Percentiles rank a stretch among this genome's conserved stretches.
Conservation (phyloP, 2,797 vertebrate species). For the Melanotaenia maccullochi region DNA sequence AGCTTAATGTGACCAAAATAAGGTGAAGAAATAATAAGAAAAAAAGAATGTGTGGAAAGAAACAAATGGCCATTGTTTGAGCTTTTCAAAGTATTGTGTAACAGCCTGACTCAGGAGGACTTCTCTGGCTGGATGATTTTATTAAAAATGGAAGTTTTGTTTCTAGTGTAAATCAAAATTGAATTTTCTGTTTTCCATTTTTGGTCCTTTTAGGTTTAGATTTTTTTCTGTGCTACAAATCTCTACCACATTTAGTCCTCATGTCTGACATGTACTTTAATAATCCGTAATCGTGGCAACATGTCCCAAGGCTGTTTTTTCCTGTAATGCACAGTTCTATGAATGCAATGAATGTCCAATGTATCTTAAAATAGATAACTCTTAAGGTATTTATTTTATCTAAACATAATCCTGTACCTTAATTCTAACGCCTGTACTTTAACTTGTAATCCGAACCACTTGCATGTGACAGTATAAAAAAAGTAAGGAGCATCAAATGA, state of each 20-base stretch:
- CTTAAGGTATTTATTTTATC: background rate
- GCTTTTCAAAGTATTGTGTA: constrained; percentile 43
- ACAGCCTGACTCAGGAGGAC: constrained; percentile 32
- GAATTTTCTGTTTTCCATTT: background rate
- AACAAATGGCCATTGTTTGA: constrained; percentile 24
- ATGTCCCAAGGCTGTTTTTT: background rate
- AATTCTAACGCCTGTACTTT: no score
- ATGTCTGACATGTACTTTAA: background rate
- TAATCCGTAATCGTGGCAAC: background rate
- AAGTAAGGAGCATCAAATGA: no score
- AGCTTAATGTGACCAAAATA: constrained; percentile 48
- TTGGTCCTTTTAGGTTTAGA: background rate
- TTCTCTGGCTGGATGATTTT: constrained; percentile 13
- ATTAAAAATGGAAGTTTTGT: constrained; percentile 11
- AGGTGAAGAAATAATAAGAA: constrained; percentile 29
- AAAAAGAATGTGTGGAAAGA: constrained; percentile 1
- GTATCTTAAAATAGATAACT: background rate
- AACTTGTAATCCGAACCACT: no score
- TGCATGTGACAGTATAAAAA: no score
- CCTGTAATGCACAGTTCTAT: background rate
- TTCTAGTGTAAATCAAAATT: background rate
- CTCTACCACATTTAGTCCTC: background rate
- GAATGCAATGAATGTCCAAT: background rate
- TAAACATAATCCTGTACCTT: background rate
- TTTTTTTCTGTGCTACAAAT: background rate